phyloP scores from a whole-genome alignment of 2,888 invertebrate genomes.

The Gymnocheta viridis region DNA sequence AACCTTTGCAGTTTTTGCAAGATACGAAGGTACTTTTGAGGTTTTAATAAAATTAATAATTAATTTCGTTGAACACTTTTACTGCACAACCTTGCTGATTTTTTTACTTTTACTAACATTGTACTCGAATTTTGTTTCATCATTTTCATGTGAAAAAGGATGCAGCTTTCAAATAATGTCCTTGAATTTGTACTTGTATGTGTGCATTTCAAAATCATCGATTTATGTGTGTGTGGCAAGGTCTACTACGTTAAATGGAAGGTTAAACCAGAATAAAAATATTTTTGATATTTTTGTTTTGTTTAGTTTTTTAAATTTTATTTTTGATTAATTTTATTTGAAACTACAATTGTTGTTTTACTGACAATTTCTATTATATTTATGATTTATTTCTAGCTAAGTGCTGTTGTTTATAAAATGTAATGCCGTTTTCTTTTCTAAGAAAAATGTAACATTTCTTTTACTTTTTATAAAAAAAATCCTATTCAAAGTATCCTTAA shows the following conservation, averaged over 20 bases:
- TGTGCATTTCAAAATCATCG: constrained; percentile 26
- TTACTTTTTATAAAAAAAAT: too few species aligned
- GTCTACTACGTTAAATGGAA: background rate
- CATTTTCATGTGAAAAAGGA: background rate
- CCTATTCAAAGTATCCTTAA: too few species aligned
- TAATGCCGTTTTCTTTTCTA: too few species aligned
- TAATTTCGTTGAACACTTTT: constrained; percentile 14
- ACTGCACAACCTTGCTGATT: background rate
- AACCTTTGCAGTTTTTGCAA: background rate
- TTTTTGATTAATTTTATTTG: background rate
- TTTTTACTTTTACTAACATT: background rate
- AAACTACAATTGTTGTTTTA: background rate
- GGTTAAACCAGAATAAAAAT: background rate
- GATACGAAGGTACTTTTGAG: background rate
- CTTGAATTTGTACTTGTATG: constrained; percentile 22
- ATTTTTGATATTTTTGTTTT: background rate
- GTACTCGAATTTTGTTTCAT: background rate
- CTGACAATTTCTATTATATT: background rate
- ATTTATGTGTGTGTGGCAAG: constrained; percentile 7
- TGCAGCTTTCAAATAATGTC: constrained; percentile 5
- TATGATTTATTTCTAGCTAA: background rate
- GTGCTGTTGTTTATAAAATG: background rate
- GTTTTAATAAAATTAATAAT: constrained; percentile 27
- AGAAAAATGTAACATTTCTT: too few species aligned
- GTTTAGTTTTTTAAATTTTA: background rate